These are phyloP conservation scores for Acanthopleura granulata DNA, from an alignment of 2,888 invertebrate species.

Conservation along the genomic window DNA sequence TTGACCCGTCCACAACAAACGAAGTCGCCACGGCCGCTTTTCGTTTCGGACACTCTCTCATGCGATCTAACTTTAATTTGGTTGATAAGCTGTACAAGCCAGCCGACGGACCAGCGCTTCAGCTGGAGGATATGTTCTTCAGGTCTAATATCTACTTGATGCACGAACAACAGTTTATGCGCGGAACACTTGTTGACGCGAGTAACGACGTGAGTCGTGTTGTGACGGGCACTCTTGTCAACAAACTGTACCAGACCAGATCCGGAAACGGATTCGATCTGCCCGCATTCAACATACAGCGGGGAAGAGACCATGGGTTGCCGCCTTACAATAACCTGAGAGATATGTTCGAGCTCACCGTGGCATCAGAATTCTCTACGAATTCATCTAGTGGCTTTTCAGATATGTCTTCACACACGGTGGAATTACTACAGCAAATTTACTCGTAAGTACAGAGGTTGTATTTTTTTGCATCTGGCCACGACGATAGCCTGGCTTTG, in stretches of 20 bases:
- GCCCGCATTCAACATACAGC: constrained; percentile 8
- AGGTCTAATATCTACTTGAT: not conserved
- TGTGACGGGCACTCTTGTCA: not conserved
- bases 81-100: not conserved
- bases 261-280: constrained; percentile 9
- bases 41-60: not conserved
- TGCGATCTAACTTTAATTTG: not conserved
- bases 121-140: not conserved
- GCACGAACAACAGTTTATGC: constrained; percentile 1
- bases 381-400: not conserved
- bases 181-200: not conserved
- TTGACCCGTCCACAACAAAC: not conserved
- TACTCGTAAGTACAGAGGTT: not conserved
- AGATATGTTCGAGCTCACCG: not conserved
- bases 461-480: too few relatives aligned
- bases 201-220: not conserved
- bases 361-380: not conserved
- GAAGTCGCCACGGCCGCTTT: constrained; percentile 11
- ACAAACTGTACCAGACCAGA: not conserved
- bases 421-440: not conserved
- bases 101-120: not conserved
- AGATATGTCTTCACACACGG: not conserved
- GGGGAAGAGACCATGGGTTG: constrained; percentile 15
- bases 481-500: too few relatives aligned
- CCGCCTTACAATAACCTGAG: not conserved